phyloP scores from a whole-genome alignment of 2,113 vertebrate genomes.

The Nycticebus coucang region DNA sequence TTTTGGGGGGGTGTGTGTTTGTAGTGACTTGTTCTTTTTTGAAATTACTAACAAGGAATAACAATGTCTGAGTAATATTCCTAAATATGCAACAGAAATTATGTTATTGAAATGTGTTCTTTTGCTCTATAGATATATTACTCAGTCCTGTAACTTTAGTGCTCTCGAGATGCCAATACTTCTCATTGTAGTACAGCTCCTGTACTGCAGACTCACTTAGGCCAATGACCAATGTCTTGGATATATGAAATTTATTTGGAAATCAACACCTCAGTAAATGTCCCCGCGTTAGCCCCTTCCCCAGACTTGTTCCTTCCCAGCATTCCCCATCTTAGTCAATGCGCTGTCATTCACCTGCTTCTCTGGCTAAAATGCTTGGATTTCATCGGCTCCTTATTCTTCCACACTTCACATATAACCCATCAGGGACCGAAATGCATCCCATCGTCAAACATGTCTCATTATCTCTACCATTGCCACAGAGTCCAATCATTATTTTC shows the following conservation, averaged over 20 bases:
- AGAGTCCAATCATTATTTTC: not conserved
- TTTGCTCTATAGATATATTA: not conserved
- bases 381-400: not conserved
- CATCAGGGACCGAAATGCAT: not conserved
- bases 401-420: not conserved
- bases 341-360: not conserved
- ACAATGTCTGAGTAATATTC: not conserved
- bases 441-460: not conserved
- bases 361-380: not conserved
- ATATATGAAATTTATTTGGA: not conserved
- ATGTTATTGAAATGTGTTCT: not conserved
- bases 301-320: not conserved
- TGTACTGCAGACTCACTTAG: not conserved
- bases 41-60: constrained; percentile 1
- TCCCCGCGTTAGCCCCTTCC: not conserved
- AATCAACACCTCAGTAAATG: not conserved
- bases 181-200: not conserved
- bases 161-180: not conserved
- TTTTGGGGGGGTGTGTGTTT: not conserved
- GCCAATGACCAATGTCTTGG: not conserved
- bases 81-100: not conserved
- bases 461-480: not conserved
- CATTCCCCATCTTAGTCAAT: not conserved
- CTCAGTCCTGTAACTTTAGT: not conserved
- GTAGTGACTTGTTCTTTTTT: not conserved